Percentiles rank a stretch among this genome's conserved stretches.
Conservation (phyloP, 2,113 vertebrate species). For the Rhynchopsitta pachyrhyncha region DNA sequence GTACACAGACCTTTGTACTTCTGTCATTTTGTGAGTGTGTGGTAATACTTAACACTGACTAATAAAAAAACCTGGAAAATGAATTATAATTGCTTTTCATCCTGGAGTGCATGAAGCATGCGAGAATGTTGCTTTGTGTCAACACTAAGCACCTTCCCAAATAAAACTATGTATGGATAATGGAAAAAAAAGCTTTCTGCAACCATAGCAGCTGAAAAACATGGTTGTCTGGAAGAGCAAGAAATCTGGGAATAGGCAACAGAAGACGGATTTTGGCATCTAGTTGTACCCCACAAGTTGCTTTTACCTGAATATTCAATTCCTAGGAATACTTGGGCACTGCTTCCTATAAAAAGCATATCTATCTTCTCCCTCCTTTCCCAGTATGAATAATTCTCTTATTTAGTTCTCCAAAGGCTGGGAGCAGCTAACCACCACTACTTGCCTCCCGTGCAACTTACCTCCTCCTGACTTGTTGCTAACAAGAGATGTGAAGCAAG, state of each 20-base stretch:
- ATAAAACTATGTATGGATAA: not conserved
- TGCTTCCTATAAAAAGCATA: not conserved
- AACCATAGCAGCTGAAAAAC: not conserved
- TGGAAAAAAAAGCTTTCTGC: not conserved
- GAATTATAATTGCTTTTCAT: conserved; percentile 1
- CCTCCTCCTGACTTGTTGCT: not conserved
- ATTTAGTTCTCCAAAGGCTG: not conserved
- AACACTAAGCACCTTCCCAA: not conserved
- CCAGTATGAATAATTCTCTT: not conserved
- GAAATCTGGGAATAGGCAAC: not conserved
- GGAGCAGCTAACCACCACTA: not conserved
- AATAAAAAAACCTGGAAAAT: conserved; percentile 5
- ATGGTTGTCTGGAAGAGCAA: not conserved
- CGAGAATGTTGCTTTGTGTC: not conserved
- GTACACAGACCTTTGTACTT: not conserved
- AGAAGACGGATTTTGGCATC: not conserved
- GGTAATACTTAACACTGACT: not conserved
- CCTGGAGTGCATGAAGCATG: not conserved
- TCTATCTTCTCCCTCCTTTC: not conserved
- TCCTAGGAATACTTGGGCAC: not conserved
- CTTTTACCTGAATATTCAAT: not conserved
- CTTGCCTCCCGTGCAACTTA: not conserved
- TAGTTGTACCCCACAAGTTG: not conserved
- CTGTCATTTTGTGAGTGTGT: not conserved
- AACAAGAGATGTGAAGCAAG: not conserved